A percentile compares a stretch with the other conserved stretches of the same genome.
These are phyloP conservation scores for Laupala kohalensis DNA, from an alignment of 1,140 invertebrate species.

Conservation along the genomic window DNA sequence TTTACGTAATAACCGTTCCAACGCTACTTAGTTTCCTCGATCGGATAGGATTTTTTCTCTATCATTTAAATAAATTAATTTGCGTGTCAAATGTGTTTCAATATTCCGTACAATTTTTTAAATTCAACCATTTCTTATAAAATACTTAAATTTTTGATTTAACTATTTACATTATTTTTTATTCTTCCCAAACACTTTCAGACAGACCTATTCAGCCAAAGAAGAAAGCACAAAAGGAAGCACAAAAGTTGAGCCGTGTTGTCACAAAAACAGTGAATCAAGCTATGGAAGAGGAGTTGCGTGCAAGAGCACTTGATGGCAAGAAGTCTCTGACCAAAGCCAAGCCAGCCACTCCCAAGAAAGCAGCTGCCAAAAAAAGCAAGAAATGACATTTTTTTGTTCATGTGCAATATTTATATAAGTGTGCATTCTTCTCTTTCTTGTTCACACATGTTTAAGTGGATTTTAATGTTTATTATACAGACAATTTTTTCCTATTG, in stretches of 20 bases:
- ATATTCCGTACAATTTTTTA: background rate
- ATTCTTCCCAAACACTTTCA: conserved; percentile 20
- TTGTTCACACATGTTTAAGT: background rate
- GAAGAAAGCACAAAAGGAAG: conserved; percentile 40
- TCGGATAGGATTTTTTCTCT: too few species aligned
- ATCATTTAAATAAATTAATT: background rate
- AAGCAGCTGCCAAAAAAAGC: conserved; percentile 7
- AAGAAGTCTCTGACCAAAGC: conserved; percentile 29
- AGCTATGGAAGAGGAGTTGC: conserved; percentile 42
- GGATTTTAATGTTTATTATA: conserved; percentile 2
- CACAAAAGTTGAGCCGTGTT: conserved; percentile 43
- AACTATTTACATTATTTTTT: background rate
- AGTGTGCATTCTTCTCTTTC: background rate
- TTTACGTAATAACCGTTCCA: too few species aligned
- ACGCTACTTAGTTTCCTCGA: too few species aligned
- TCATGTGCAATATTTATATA: background rate
- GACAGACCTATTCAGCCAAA: conserved; percentile 46
- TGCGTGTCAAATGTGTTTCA: background rate
- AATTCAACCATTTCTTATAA: background rate
- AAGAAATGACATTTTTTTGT: conserved; percentile 2
- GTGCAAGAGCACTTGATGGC: conserved; percentile 35
- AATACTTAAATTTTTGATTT: background rate
- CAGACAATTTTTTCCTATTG: background rate
- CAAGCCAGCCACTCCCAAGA: conserved; percentile 20
- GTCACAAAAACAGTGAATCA: conserved; percentile 47